A percentile compares a stretch with the other conserved stretches of the same genome.
Conservation (phyloP, 2,797 vertebrate genomes). For the Pangasius macronema region DNA sequence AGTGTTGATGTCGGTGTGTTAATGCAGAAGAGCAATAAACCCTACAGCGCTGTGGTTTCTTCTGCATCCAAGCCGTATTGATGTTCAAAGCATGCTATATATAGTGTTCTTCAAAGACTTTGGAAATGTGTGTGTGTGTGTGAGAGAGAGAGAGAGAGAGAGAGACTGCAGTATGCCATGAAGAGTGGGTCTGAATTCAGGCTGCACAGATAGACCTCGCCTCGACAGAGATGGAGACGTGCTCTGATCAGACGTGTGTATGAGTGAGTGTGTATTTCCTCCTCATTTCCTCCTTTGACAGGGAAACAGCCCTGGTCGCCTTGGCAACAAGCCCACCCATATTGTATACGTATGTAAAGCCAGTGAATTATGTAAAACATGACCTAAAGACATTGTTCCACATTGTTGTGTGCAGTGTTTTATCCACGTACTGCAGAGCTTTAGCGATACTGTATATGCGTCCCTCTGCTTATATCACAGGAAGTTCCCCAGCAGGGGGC, state of each 20-base stretch:
- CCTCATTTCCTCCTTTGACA: not conserved
- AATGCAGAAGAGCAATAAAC: not conserved
- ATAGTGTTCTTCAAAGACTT: conserved; percentile 1
- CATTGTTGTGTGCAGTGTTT: not conserved
- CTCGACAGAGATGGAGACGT: not conserved
- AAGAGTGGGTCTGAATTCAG: not conserved
- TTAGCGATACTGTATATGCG: not conserved
- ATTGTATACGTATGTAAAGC: not conserved
- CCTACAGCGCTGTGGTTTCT: not conserved
- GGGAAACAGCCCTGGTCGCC: not conserved
- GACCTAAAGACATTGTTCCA: not conserved
- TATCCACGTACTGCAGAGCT: not conserved
- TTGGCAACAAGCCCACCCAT: not conserved
- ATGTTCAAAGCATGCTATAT: not conserved
- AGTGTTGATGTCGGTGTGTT: not conserved
- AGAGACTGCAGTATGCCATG: not conserved
- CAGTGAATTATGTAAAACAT: not conserved
- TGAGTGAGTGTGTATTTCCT: not conserved
- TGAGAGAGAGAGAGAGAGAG: not conserved
- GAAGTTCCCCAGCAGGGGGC: conserved; percentile 2
- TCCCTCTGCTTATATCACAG: not conserved
- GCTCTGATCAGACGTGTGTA: not conserved
- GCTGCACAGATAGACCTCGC: not conserved
- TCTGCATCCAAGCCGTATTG: not conserved
- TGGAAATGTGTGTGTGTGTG: not conserved